Percentiles rank a stretch among this genome's conserved stretches.
phyloP scores from a whole-genome alignment of 2,888 invertebrate genomes.

The Yponomeuta plumbellus region DNA sequence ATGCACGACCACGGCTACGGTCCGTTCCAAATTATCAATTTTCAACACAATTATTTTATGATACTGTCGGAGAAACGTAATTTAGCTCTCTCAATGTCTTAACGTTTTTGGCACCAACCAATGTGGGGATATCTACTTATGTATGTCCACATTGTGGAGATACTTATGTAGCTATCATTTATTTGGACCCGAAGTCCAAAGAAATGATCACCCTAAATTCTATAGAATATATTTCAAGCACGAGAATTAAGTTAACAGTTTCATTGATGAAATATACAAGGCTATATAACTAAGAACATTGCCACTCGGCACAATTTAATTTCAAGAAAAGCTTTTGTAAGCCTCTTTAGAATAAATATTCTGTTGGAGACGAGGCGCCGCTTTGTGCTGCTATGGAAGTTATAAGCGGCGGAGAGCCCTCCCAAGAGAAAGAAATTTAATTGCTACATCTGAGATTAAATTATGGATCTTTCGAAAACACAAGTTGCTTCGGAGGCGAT shows the following conservation, averaged over 20 bases:
- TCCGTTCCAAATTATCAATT: slow-evolving; percentile 43
- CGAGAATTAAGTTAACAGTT: not conserved
- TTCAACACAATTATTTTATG: slow-evolving; percentile 2
- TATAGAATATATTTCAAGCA: not conserved
- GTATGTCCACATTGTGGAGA: too few relatives aligned
- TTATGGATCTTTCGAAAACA: slow-evolving; percentile 33
- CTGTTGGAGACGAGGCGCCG: slow-evolving; percentile 37
- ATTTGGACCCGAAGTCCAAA: not conserved
- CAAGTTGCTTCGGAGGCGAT: not conserved
- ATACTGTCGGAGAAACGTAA: not conserved
- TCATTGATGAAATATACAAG: not conserved
- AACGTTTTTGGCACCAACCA: not conserved
- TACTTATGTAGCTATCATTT: not conserved
- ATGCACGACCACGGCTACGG: slow-evolving; percentile 25
- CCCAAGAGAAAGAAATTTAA: slow-evolving; percentile 48
- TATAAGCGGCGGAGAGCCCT: slow-evolving; percentile 45
- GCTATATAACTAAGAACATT: not conserved
- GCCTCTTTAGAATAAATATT: slow-evolving; percentile 49
- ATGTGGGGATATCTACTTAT: not conserved
- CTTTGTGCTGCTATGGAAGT: slow-evolving; percentile 47
- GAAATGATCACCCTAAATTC: not conserved
- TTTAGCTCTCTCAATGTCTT: not conserved
- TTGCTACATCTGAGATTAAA: slow-evolving; percentile 45
- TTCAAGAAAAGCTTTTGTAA: slow-evolving; percentile 28
- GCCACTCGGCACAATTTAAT: slow-evolving; percentile 19